Base-by-base conservation (phyloP, 2,113 vertebrate species). In the Poecilia latipinna region DNA sequence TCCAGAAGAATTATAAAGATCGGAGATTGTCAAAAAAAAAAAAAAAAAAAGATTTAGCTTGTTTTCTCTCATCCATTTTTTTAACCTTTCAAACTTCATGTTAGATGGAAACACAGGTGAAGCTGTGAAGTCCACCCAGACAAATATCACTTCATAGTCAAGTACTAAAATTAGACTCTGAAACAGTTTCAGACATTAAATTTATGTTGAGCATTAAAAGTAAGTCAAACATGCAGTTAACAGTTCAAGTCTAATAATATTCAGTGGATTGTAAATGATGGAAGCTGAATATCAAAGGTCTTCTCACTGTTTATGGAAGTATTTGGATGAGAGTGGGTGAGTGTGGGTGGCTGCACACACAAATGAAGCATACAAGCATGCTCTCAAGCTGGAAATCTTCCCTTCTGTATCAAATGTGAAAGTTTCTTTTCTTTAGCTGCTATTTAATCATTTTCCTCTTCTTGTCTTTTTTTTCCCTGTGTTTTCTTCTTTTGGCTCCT, bases 261-360 rank as follows among this genome's bases (percentile, higher is more conserved):
- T 62, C n/a, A 70, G 22, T 42, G 51, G 42, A 77, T 70, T 71
- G 62, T 33, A 70, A 74, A 65, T 75, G 35, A 78, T 66, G 75
- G 70, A 72, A 82, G 80, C 51, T 72, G 35, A 82, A 85, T 70
- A 83, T 87, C 68, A 78, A 78, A 83, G 35, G 74, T 82, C 63
- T 78, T 68, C 60, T 64, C 15, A 13, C 44, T 82, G 66, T 72
- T 54, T 54, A n/a, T 65, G 70, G 65, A 69, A 48, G 64, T 35
- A 48, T 60, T 24, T 67, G 75, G 33, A 31, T 74, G 31, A 63
- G 77, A 33, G 82, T 74, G 39, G 85, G 81, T 33, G 73, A 82
- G 74, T 0, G 87, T 85, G 72, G 86, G 86, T 5, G 66, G 64
- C 13, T 57, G 77, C 74, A 82, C 77, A 65, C 54, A 69, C 77